Base-by-base conservation (phyloP, 2,888 invertebrate species). In the Synergus japonicus region DNA sequence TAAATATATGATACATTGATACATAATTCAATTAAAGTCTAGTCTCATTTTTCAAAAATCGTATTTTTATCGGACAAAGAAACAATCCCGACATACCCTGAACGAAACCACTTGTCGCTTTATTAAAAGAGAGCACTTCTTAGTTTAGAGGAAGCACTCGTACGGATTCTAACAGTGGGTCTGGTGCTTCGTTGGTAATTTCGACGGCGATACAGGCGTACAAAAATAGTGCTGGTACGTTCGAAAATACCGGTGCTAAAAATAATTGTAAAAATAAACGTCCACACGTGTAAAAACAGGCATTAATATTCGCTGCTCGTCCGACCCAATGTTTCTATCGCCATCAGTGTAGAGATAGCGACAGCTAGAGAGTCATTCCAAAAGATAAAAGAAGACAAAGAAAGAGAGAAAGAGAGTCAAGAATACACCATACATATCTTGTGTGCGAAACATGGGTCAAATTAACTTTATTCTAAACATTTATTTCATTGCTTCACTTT, bases 231-330 rank as follows among this genome's bases (percentile, higher is more conserved):
- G 85, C 83, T 86, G 86, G 86, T 84, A 83, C 85, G 88, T 89
- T 90, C 89, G 87, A 91, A 90, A 91, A 91, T 91, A 91, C 85
- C 88, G 80, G 79, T 82, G 86, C 90, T 90, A 90, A 89, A 90
- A 89, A 90, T 90, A 90, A 86, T 79, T 83, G 83, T 83, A 87
- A 90, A 90, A 90, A 89, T 91, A 90, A 90, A 90, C 90, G 88
- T 86, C 87, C 85, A 86, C 90, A 89, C 90, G 90, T 90, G 89
- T 90, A 88, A 89, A 90, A 91, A 89, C 89, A 88, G 82, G 85
- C 88, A 88, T 90, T 89, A 89, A 91, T 89, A 90, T 90, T 89
- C 86, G 83, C 84, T 77, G 85, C 78, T 82, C 84, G 82, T 84
- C 82, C 82, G 79, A 81, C 78, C 81, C 82, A 84, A 85, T 77